Base-by-base conservation (phyloP, 2,113 vertebrate genomes). In the Coryphaenoides rupestris region DNA sequence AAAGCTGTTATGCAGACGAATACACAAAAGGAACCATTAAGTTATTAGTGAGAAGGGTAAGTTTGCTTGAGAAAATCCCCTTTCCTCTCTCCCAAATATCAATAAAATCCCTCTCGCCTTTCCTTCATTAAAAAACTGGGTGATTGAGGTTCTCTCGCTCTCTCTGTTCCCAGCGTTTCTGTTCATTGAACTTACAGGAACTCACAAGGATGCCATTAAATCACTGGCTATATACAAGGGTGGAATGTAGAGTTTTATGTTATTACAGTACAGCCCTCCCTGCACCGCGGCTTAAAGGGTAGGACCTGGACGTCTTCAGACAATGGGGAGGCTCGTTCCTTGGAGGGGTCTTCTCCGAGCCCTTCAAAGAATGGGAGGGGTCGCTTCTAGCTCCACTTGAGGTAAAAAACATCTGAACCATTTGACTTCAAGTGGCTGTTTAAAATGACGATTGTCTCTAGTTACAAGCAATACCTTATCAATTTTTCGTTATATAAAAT, bases 191-290 rank as follows among this genome's bases (percentile, higher is more conserved):
- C 58, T 7, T 40, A 60, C 33, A 60, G 19, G 40, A 50, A 50
- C 47, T 19, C 19, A 15, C 58, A 47, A 40, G 57, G 57, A 58
- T 58, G 23, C 26, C 57, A 60, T 22, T 46, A 40, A 60, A 21
- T 60, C 40, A 49, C 58, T 14, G 5, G 21, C 58, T 60, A 47
- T n/a, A 22, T 47, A 60, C 58, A 60, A 22, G 19, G 16, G 40
- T 60, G 58, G 58, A 60, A 60, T 60, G 58, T 22, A 60, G 19
- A 60, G 46, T 33, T 60, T 60, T 60, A 60, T 47, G 47, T 60
- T 60, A 47, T 60, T 47, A 60, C 40, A 47, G 33, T 17, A 21
- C 28, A 1, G 16, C n/a, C 9, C 33, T 9, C 12, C 58, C 58
- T 19, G 33, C 58, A 19, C 33, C 15, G 1, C 55, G 4, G 12